Base-by-base conservation (phyloP, 2,113 vertebrate genomes). In the Stigmatopora nigra region DNA sequence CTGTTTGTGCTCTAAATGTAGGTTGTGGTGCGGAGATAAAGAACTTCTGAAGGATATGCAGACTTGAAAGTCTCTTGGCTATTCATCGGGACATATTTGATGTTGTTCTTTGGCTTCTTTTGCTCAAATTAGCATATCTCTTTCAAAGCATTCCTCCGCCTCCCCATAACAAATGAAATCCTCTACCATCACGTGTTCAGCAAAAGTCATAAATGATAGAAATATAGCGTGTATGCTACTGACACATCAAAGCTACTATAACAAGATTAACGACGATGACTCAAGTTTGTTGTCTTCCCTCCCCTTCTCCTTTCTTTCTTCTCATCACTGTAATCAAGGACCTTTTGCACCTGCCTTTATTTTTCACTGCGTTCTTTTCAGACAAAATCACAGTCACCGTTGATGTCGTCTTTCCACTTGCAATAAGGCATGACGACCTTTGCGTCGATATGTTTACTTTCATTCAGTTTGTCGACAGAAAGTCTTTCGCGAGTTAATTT, bases 71-170 rank as follows among this genome's bases (percentile, higher is more conserved):
- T 94, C 93, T 91, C 91, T 90, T 92, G 93, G 94, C 94, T 94
- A 92, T 94, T 95, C 93, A 93, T 91, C 93, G 92, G 91, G 91
- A 92, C 92, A 92, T 92, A 94, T 97, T 95, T 96, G 93, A 95
- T 95, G 94, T 94, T 93, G 85, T 95, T 93, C 92, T 92, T 87
- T 87, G 92, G 91, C 92, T 95, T 92, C 91, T 31, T 90, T 92
- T 84, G 93, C 85, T 80, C n/a, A 92, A 94, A 98, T 98, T 96
- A 94, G 93, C 95, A 97, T 96, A 93, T 93, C 91, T 89, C 87
- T 93, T 95, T 95, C 93, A 95, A 94, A 94, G 92, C 61, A 91
- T 59, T 86, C 84, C 86, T 41, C 45, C 51, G 31, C 53, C 16
- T 90, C 49, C 22, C 16, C 90, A 92, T 91, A 92, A 94, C 77